Base-by-base conservation (phyloP, 2,113 vertebrate genomes). In the Sinosuthora webbiana region DNA sequence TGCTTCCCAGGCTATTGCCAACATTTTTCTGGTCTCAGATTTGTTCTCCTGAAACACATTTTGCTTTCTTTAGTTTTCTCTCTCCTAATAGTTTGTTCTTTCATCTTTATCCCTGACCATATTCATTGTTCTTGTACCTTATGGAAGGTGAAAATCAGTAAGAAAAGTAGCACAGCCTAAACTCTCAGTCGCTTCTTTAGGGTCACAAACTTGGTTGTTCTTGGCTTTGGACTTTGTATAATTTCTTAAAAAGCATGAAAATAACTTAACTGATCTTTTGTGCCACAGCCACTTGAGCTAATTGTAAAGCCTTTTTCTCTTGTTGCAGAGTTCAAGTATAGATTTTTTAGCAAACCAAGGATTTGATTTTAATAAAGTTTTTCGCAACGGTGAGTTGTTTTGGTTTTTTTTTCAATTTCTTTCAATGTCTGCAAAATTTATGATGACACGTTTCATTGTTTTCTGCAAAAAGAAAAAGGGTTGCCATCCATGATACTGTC, bases 311-410 rank as follows among this genome's bases (percentile, higher is more conserved):
- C 87, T 14, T 94, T 95, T 92, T 69, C 45, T 97, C 68, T 95
- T 79, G 17, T 98, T 98, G 87, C 97, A 99, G 99, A 99, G 99
- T 97, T 99, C 99, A 96, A 99, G 99, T 96, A 99, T 99, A 94
- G 99, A 99, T 97, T 99, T 99, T 97, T 97, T 99, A 97, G 99
- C 99, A 93, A 99, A 99, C 98, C 99, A 99, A 95, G 99, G 99
- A 93, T 99, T 99, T 98, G 99, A 99, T 98, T 99, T 99, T 98
- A 99, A 99, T 97, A 99, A 99, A 98, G 99, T 99, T 81, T 99
- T 99, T 97, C 97, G 99, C 95, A 98, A 99, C 0, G 99, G 99
- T 99, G 97, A 98, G 99, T 96, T 74, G 25, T 33, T 77, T 17
- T 31, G 11, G 14, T 10, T n/a, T 70, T 44, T 16, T 22, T 33